Evolutionary conservation across 1,140 invertebrate species (phyloP), one percentile per base, ranked within the genome.

Genomic region (Aphaenogaster floridana): DNA sequence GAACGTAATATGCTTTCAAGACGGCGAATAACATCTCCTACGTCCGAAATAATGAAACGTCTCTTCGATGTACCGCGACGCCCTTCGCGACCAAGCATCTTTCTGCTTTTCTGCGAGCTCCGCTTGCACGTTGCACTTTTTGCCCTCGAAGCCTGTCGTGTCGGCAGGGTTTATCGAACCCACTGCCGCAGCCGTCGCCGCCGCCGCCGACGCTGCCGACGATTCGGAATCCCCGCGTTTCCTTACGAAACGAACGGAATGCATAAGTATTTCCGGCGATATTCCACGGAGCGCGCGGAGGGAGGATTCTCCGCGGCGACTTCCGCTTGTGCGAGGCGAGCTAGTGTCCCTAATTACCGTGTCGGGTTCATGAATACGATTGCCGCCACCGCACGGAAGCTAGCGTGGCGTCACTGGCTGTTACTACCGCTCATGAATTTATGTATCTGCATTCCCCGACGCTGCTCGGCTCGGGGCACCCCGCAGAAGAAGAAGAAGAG

Each of bases 301-400:
- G 94, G 94, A 94, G 94, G 94, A 94, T 95, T 94, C 94, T 91
- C 91, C 92, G 94, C 91, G 88, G 89, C 93, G 94, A 95, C 95
- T 95, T 95, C 95, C 95, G 95, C 92, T 93, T 94, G 66, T 50
- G 93, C 89, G 92, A 95, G 93, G 94, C 93, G 93, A 94, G 94
- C 94, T 95, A 95, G 94, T 95, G 95, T 95, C 95, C 95, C 94
- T 95, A 95, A 95, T 95, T 95, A 95, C 94, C 94, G 95, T 95
- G 95, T 95, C 94, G 95, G 80, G 94, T 95, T 95, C 95, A 95
- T 95, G 95, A 95, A 95, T 95, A 95, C 95, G 94, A 95, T 95
- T 95, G 94, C 94, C 90, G 87, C 79, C 88, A 79, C 85, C 69
- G 94, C 94, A 95, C 94, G 94, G 94, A 95, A 95, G 93, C 93